Base-by-base conservation (phyloP, 2,888 invertebrate genomes). In the Galerucella calmariensis region DNA sequence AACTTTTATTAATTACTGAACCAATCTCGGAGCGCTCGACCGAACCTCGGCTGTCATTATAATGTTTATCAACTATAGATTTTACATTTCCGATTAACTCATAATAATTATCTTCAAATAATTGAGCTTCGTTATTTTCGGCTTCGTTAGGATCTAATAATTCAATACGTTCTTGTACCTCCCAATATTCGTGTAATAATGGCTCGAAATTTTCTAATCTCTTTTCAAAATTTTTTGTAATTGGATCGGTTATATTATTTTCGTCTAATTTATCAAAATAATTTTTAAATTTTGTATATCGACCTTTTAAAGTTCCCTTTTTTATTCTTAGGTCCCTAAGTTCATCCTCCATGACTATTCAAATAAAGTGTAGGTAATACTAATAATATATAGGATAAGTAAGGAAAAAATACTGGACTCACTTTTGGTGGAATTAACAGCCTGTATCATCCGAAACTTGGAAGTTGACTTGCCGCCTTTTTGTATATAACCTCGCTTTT, bases 351-450 rank as follows among this genome's bases (percentile, higher is more conserved):
- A 16, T 56, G 56, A 8, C 16, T 56, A 56, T 20, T 56, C 20
- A 56, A 56, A 56, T 56, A 20, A 56, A 56, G 20, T 56, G 11
- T 12, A 46, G 46, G 46, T 75, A 65, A 71, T 41, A 59, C 67
- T 48, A 65, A 46, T 35, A 65, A 35, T 35, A 41, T 41, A 41
- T 41, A 41, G 35, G 35, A 41, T 41, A 35, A 41, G 35, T 41
- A 9, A 41, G 35, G 35, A 27, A 24, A 53, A 53, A n/a, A 67
- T 44, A n/a, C 16, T 27, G 8, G 16, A 46, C 46, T 46, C 1
- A 16, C n/a, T 65, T 51, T 70, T 61, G 35, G 35, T 35, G 35
- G 35, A 35, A 35, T 35, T 35, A 35, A 35, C 35, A 35, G 35
- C 35, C 6, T 35, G 35, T 35, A 35, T 35, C 35, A 35, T 35